Evolutionary conservation across 2,113 vertebrate species (phyloP), one percentile per base, ranked within the genome.

Genomic region (Tachysurus vachellii): DNA sequence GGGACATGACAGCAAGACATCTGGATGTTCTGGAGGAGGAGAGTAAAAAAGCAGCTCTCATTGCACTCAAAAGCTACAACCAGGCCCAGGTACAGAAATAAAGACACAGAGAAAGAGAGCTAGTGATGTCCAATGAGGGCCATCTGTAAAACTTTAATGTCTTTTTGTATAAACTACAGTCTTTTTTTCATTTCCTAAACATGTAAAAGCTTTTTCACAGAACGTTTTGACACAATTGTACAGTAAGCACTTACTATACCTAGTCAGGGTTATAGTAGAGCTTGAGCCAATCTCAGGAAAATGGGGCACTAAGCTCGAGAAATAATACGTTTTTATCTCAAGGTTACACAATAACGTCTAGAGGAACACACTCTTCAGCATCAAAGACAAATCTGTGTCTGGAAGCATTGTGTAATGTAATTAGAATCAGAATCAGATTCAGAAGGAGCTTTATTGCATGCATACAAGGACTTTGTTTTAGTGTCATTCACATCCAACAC

Each of bases 21-120:
- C 90, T 92, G 47, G 86, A 82, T 13, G 89, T 87, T 53, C 84
- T 91, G 23, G 93, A 95, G 80, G 92, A 94, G 53, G 92, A 88
- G 88, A 89, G 89, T 54, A 94, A 84, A 88, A 93, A 86, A 91
- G 93, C 92, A 13, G 62, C 62, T 21, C 80, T 80, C 79, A 85
- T 93, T 0, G 89, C 93, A 0, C 91, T 94, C 47, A 85, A 86
- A 86, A 91, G 90, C 90, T 95, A 94, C 93, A 95, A 95, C 82
- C 92, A 89, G 75, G 91, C 92, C 86, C 93, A 94, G 95, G 95
- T 95, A 94, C 23, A 56, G n/a, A 81, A 16, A 28, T 10, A 44
- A 28, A 36, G 47, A 54, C 11, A 36, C 4, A 36, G 82, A 68
- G 82, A 70, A 3, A 54, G n/a, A 54, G 14, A 26, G 82, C 36